Conservation (phyloP, 1,140 invertebrate species). For the Pogonomyrmex barbatus region DNA sequence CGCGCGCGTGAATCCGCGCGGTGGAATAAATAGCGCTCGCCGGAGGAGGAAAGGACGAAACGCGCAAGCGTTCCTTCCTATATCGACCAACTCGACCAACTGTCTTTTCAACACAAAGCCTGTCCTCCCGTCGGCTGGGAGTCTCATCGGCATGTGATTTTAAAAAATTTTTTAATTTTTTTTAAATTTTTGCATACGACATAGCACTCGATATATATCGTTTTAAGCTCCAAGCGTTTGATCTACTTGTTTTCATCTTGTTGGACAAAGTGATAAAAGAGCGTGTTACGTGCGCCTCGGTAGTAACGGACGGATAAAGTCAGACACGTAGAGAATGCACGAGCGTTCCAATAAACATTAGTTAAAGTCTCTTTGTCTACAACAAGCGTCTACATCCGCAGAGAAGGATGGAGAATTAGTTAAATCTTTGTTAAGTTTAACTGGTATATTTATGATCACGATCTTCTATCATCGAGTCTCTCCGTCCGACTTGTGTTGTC, state of each 20-base stretch:
- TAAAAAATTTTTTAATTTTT: no score
- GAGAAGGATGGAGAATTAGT: background rate
- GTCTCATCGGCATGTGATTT: slow-evolving; percentile 44
- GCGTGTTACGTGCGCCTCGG: background rate
- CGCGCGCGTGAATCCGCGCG: slow-evolving; percentile 56
- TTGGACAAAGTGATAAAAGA: background rate
- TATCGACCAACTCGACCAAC: slow-evolving; percentile 65
- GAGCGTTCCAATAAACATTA: slow-evolving; percentile 31
- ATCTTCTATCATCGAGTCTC: background rate
- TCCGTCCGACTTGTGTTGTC: background rate
- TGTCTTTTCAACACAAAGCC: slow-evolving; percentile 52
- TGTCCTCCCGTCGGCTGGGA: slow-evolving; percentile 44
- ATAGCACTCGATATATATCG: background rate
- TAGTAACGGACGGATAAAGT: background rate
- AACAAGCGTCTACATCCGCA: background rate
- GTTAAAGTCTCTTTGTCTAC: slow-evolving; percentile 25
- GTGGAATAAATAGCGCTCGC: slow-evolving; percentile 64
- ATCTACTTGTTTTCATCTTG: background rate
- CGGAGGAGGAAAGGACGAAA: slow-evolving; percentile 63
- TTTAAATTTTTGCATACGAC: no score
- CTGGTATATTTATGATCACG: slow-evolving; percentile 19
- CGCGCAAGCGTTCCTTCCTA: slow-evolving; percentile 72
- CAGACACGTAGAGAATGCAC: background rate
- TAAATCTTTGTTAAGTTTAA: slow-evolving; percentile 51
- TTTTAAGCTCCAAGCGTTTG: background rate